Evolutionary conservation across 30 jellyfish, hydroid and myxozoan genomes (phyloP).

Genomic region (Mastigias papua): DNA sequence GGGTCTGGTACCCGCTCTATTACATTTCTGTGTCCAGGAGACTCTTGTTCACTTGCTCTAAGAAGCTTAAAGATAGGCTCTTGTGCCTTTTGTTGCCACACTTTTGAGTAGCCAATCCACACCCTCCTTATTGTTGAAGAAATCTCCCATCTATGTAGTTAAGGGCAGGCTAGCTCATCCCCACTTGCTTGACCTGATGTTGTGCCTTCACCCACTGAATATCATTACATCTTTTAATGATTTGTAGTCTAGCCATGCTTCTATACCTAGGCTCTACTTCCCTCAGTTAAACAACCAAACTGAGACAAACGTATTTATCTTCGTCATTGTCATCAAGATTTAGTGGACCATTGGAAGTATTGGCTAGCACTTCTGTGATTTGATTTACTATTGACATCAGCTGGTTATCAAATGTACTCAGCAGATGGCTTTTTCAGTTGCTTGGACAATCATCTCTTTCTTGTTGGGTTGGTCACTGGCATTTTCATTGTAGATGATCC

Average conservation of each 20-base stretch:
- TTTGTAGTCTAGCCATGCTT: conserved; percentile 5
- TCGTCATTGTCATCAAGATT: too few species aligned
- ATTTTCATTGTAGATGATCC: too few species aligned
- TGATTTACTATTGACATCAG: too few species aligned
- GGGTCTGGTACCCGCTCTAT: too few species aligned
- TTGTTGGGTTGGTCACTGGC: too few species aligned
- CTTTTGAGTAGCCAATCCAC: background rate
- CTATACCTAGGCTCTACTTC: background rate
- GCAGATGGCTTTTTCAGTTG: too few species aligned
- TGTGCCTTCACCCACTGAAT: background rate
- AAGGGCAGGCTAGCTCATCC: background rate
- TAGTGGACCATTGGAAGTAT: too few species aligned
- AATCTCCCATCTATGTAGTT: background rate
- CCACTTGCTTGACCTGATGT: background rate
- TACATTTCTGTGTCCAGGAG: background rate
- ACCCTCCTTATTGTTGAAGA: too few species aligned
- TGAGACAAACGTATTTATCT: too few species aligned
- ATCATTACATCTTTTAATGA: background rate
- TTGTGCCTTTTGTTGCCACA: background rate
- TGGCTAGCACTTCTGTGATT: too few species aligned
- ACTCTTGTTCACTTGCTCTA: background rate
- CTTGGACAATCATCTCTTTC: too few species aligned
- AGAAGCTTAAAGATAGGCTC: background rate
- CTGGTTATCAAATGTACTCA: too few species aligned
- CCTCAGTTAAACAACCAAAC: background rate